phyloP scores from a whole-genome alignment of 2,888 invertebrate species.

The Chromoteleia sp. region DNA sequence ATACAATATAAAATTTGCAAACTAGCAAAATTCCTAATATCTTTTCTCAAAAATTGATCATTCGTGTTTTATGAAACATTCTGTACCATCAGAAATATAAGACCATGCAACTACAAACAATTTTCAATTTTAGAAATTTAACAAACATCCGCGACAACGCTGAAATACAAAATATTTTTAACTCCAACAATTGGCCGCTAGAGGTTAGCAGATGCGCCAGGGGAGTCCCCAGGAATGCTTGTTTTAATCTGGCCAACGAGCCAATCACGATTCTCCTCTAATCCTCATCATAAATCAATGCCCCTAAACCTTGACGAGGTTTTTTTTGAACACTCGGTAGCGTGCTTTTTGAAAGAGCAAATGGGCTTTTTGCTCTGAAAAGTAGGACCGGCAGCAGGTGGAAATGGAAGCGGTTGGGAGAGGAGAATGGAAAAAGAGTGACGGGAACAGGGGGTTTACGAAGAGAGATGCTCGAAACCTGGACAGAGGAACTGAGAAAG shows the following conservation, averaged over 20 bases:
- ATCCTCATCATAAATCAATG: slow-evolving; percentile 64
- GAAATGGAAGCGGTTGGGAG: slow-evolving; percentile 59
- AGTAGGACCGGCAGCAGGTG: slow-evolving; percentile 72
- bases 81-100: too few species aligned
- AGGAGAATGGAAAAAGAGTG: slow-evolving; percentile 22
- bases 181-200: slow-evolving; percentile 10
- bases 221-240: slow-evolving; percentile 37
- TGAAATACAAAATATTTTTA: slow-evolving; percentile 17
- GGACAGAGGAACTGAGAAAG: slow-evolving; percentile 9
- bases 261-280: slow-evolving; percentile 46
- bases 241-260: slow-evolving; percentile 28
- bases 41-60: too few species aligned
- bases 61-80: too few species aligned
- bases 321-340: slow-evolving; percentile 63
- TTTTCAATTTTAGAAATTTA: slow-evolving; percentile 1
- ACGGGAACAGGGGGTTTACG: not conserved
- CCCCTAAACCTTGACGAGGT: slow-evolving; percentile 60
- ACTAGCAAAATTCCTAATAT: too few species aligned
- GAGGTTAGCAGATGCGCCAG: slow-evolving; percentile 17
- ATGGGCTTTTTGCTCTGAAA: slow-evolving; percentile 66
- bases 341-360: slow-evolving; percentile 61
- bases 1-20: too few species aligned
- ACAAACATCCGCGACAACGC: not conserved
- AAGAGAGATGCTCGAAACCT: slow-evolving; percentile 19
- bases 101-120: too few species aligned